Conservation (phyloP, 1,140 invertebrate species). For the Micrasema minimum region DNA sequence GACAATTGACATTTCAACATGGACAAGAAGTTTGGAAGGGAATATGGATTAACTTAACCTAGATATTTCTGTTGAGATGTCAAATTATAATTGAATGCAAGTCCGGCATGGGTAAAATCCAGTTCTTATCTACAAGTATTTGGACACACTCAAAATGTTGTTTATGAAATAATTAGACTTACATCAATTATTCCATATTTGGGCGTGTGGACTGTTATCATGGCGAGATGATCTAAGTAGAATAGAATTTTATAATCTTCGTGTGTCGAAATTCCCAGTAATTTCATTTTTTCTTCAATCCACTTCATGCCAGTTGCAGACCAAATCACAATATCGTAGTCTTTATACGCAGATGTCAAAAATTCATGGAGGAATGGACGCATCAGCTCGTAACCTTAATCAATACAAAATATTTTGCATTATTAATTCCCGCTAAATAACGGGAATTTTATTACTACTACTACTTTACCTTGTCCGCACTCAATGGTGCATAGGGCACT, state of each 20-base stretch:
- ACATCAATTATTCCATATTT: slow-evolving; percentile 92
- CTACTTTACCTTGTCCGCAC: not conserved
- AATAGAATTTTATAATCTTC: slow-evolving; percentile 93
- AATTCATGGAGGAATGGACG: slow-evolving; percentile 96
- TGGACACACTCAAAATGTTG: too few species aligned
- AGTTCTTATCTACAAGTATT: too few species aligned
- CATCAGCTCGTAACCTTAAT: slow-evolving; percentile 84
- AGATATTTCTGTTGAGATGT: too few species aligned
- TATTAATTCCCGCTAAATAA: too few species aligned
- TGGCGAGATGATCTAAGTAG: slow-evolving; percentile 89
- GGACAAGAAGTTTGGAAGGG: too few species aligned
- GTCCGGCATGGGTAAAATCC: too few species aligned
- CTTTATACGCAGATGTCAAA: slow-evolving; percentile 87
- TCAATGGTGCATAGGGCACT: too few species aligned
- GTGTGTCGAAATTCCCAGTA: slow-evolving; percentile 86
- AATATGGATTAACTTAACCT: too few species aligned
- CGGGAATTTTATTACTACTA: too few species aligned
- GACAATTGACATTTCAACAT: too few species aligned
- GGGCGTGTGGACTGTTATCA: slow-evolving; percentile 92
- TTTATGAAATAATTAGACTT: slow-evolving; percentile 54
- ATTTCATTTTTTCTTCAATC: slow-evolving; percentile 97
- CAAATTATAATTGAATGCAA: too few species aligned
- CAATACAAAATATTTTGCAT: too few species aligned
- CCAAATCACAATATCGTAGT: slow-evolving; percentile 92
- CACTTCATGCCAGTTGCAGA: slow-evolving; percentile 98